Percentiles rank a stretch among this genome's conserved stretches.
phyloP scores from a whole-genome alignment of 2,888 invertebrate species.

The Anodontia alba region DNA sequence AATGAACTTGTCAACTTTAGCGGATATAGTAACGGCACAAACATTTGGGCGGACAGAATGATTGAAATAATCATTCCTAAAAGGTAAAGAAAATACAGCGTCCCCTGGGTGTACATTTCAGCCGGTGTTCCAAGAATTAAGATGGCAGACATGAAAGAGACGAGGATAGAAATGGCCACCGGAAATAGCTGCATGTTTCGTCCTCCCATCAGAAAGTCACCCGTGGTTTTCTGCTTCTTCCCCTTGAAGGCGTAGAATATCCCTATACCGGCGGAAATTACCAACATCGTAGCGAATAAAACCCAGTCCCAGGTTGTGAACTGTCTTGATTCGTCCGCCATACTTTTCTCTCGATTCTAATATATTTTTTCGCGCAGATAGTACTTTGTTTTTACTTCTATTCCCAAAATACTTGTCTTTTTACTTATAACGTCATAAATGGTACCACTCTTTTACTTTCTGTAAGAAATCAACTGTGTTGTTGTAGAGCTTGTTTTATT shows the following conservation, averaged over 20 bases:
- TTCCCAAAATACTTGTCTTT: too few species aligned
- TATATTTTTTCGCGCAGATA: too few species aligned
- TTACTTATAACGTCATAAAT: too few species aligned
- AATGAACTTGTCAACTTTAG: conserved; percentile 69
- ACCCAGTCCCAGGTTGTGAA: conserved; percentile 74
- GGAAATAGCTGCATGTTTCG: conserved; percentile 75
- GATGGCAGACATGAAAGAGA: conserved; percentile 82
- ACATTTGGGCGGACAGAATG: conserved; percentile 59
- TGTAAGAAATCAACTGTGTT: too few species aligned
- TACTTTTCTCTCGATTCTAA: too few species aligned
- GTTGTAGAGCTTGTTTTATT: too few species aligned
- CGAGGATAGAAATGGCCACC: conserved; percentile 78
- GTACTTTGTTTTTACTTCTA: too few species aligned
- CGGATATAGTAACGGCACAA: conserved; percentile 70
- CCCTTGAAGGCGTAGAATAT: conserved; percentile 70
- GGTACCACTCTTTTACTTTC: too few species aligned
- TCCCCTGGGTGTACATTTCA: conserved; percentile 78
- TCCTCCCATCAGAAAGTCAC: conserved; percentile 77
- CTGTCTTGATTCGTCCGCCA: conserved; percentile 33
- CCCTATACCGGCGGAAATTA: conserved; percentile 73
- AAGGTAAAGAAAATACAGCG: conserved; percentile 66
- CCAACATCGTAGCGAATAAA: conserved; percentile 68
- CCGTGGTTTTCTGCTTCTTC: conserved; percentile 65
- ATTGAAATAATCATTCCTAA: conserved; percentile 59
- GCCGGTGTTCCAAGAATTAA: conserved; percentile 77